These are phyloP conservation scores for Parnassius orleans DNA, from an alignment of 2,888 invertebrate species.

Conservation along the genomic window DNA sequence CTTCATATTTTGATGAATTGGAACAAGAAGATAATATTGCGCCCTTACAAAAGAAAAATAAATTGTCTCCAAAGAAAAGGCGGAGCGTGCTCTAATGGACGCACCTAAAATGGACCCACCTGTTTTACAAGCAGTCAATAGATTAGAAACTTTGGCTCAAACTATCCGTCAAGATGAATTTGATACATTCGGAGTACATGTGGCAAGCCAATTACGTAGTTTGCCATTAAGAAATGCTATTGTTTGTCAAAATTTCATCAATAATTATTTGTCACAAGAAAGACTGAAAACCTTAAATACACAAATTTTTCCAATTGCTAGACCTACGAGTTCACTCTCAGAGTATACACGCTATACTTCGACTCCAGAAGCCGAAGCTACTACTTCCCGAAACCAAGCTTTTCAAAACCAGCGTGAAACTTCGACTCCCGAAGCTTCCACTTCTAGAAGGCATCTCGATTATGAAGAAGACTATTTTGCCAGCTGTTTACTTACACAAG, in stretches of 20 bases:
- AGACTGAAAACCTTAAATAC: conserved; percentile 35
- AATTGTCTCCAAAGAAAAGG: conserved; percentile 35
- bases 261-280: conserved; percentile 23
- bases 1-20: conserved; percentile 39
- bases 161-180: conserved; percentile 37
- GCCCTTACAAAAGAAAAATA: conserved; percentile 35
- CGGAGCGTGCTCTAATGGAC: conserved; percentile 32
- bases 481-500: conserved; percentile 30
- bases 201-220: conserved; percentile 40
- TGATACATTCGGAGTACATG: conserved; percentile 39
- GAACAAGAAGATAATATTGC: conserved; percentile 33
- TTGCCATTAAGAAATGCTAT: conserved; percentile 35
- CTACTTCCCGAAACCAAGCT: conserved; percentile 29
- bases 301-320: conserved; percentile 31
- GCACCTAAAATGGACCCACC: conserved; percentile 31
- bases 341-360: conserved; percentile 29
- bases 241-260: conserved; percentile 41
- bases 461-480: conserved; percentile 48
- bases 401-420: conserved; percentile 28
- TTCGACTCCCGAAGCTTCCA: conserved; percentile 34
- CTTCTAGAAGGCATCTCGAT: conserved; percentile 42
- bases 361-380: conserved; percentile 38
- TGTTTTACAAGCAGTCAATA: conserved; percentile 34
- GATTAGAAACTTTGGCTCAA: conserved; percentile 30
- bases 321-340: no score